Percentiles rank a stretch among this genome's conserved stretches.
Conservation (phyloP, 2,113 vertebrate genomes). For the Danionella cerebrum region DNA sequence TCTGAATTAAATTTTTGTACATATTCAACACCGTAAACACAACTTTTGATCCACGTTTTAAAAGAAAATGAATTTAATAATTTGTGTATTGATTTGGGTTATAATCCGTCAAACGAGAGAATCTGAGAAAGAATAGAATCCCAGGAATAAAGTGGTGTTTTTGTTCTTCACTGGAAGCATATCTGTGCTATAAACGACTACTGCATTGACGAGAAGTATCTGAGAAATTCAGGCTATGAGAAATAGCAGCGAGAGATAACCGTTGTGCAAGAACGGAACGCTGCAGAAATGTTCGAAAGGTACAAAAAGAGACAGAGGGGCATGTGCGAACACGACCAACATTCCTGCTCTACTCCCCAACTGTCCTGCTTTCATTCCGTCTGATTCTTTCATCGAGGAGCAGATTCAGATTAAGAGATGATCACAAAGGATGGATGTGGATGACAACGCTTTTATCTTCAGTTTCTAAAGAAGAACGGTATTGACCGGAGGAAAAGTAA, state of each 20-base stretch:
- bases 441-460: neutral
- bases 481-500: too few relatives aligned
- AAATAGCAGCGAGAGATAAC: neutral
- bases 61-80: too few relatives aligned
- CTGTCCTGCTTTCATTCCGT: too few relatives aligned
- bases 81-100: too few relatives aligned
- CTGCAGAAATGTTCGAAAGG: neutral
- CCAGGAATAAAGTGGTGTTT: too few relatives aligned
- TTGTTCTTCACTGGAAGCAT: too few relatives aligned
- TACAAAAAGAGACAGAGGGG: neutral
- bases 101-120: too few relatives aligned
- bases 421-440: neutral
- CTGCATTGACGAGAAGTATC: neutral
- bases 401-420: neutral
- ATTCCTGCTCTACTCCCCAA: constrained; percentile 32
- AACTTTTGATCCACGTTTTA: too few relatives aligned
- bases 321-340: constrained; percentile 33
- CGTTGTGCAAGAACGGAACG: neutral
- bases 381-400: neutral
- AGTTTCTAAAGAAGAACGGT: neutral
- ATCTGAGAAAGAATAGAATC: too few relatives aligned
- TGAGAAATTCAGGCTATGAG: neutral
- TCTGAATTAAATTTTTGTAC: too few relatives aligned
- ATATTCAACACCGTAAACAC: too few relatives aligned
- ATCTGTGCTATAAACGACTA: neutral